A percentile compares a stretch with the other conserved stretches of the same genome.
These are phyloP conservation scores for Drosophila histrio DNA, from an alignment of 2,888 invertebrate species.

Conservation along the genomic window DNA sequence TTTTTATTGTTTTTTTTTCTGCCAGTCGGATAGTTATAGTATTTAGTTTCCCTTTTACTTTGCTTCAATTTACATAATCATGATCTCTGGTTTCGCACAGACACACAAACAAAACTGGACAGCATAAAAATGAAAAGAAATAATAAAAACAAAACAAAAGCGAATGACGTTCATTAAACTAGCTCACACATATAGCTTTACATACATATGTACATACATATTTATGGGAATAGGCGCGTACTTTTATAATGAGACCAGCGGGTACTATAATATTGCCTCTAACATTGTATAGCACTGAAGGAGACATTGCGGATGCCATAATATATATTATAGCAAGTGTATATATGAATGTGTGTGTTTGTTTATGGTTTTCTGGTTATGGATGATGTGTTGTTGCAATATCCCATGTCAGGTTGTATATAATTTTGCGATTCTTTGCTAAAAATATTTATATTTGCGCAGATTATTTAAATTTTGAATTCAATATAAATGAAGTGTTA, in stretches of 20 bases:
- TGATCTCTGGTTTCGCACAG: slow-evolving; percentile 53
- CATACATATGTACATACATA: not conserved
- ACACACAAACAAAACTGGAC: slow-evolving; percentile 46
- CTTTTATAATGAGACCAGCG: slow-evolving; percentile 36
- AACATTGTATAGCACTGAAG: not conserved
- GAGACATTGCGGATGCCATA: slow-evolving; percentile 13
- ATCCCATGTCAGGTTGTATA: not conserved
- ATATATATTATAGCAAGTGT: not conserved
- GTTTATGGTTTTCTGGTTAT: not conserved
- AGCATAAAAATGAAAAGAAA: slow-evolving; percentile 37
- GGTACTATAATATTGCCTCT: slow-evolving; percentile 11
- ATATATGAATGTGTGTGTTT: not conserved
- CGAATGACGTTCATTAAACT: slow-evolving; percentile 65
- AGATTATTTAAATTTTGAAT: too few relatives aligned
- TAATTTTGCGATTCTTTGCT: not conserved
- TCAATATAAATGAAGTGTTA: too few relatives aligned
- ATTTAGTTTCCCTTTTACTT: slow-evolving; percentile 79
- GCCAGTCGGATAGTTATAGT: slow-evolving; percentile 43
- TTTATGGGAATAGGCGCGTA: slow-evolving; percentile 31
- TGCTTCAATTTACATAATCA: slow-evolving; percentile 74
- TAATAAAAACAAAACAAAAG: slow-evolving; percentile 27
- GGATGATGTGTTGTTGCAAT: not conserved
- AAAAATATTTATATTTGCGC: too few relatives aligned
- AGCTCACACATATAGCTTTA: slow-evolving; percentile 18
- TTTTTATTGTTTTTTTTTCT: slow-evolving; percentile 13